Conservation (phyloP, 2,888 invertebrate genomes). For the Rutpela maculata region DNA sequence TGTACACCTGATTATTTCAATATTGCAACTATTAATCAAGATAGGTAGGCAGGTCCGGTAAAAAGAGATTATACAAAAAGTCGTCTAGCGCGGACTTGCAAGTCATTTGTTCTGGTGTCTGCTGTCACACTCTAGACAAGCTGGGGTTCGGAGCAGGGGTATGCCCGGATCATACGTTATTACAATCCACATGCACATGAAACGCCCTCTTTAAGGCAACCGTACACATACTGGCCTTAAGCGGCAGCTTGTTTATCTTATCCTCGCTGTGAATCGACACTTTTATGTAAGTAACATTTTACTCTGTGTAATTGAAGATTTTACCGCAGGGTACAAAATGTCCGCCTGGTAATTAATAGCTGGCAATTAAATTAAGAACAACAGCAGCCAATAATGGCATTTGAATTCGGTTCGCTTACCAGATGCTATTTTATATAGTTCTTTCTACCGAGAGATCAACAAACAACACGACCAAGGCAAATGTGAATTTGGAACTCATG, state of each 20-base stretch:
- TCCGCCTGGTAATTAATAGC: slow-evolving; percentile 27
- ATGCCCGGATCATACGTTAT: slow-evolving; percentile 65
- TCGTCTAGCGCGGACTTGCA: slow-evolving; percentile 58
- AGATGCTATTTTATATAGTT: slow-evolving; percentile 11
- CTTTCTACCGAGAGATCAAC: background rate
- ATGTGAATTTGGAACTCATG: too few species aligned
- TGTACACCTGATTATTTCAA: slow-evolving; percentile 45
- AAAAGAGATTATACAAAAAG: slow-evolving; percentile 53
- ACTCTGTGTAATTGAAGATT: slow-evolving; percentile 55
- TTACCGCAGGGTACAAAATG: slow-evolving; percentile 31
- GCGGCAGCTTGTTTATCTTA: slow-evolving; percentile 62
- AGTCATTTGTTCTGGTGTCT: slow-evolving; percentile 70
- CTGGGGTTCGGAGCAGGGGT: slow-evolving; percentile 19
- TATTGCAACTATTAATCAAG: slow-evolving; percentile 54
- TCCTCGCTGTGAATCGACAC: slow-evolving; percentile 58
- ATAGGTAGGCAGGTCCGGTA: slow-evolving; percentile 41
- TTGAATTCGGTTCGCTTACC: slow-evolving; percentile 17
- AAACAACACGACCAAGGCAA: too few species aligned
- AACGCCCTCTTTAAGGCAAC: slow-evolving; percentile 61
- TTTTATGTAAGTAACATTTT: slow-evolving; percentile 45
- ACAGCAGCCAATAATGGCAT: background rate
- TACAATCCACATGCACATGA: slow-evolving; percentile 66
- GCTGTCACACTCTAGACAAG: slow-evolving; percentile 62
- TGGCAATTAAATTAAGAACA: slow-evolving; percentile 32
- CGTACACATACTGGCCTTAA: slow-evolving; percentile 62